These are phyloP conservation scores for Jacana jacana DNA, from an alignment of 2,113 vertebrate genomes.

Conservation along the genomic window DNA sequence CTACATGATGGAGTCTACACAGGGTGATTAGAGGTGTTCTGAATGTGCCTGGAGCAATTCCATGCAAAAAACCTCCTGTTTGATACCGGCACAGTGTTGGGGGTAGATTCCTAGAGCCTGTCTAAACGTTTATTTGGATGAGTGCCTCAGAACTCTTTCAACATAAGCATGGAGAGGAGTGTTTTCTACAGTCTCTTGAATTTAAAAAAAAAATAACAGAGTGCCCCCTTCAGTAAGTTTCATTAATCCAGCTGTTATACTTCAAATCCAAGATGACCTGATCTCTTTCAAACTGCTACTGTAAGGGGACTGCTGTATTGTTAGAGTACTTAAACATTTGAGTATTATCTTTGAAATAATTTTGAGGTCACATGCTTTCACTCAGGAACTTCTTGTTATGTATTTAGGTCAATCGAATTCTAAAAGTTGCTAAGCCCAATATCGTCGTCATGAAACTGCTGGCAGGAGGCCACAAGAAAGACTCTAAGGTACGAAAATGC, in stretches of 20 bases:
- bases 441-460: conserved; percentile 97
- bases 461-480: conserved; percentile 97
- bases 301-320: neutral
- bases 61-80: neutral
- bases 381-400: neutral
- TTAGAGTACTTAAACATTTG: neutral
- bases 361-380: neutral
- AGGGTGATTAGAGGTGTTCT: neutral
- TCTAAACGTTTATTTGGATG: neutral
- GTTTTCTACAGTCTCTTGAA: neutral
- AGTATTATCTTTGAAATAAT: neutral
- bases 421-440: conserved; percentile 98
- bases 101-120: neutral
- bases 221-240: neutral
- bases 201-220: neutral
- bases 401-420: conserved; percentile 89
- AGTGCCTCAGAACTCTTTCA: neutral
- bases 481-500: conserved; percentile 86
- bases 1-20: neutral
- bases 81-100: neutral
- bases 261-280: neutral
- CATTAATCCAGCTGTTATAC: neutral
- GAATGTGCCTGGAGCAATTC: neutral
- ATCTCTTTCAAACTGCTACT: neutral
- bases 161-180: neutral